Evolutionary conservation across 2,888 invertebrate genomes (phyloP), one percentile per base, ranked within the genome.

Genomic region (Brassicogethes aeneus): DNA sequence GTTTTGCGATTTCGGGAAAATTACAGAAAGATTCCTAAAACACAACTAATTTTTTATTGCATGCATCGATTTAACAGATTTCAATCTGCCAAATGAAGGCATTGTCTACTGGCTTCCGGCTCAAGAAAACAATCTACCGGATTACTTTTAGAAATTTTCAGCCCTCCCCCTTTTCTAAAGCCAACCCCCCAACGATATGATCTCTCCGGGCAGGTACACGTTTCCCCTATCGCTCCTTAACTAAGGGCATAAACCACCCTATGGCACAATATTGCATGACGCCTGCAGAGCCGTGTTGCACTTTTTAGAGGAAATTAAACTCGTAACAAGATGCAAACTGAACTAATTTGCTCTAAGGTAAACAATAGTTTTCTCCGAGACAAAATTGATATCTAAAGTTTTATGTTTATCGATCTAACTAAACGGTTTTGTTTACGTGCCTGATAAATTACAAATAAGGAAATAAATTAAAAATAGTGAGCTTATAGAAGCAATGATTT

Each of bases 321-420:
- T 10, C 23, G 23, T 23, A 7, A n/a, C n/a, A n/a, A n/a, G n/a
- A n/a, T 10, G 23, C 10, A 10, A 5, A 23, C 5, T 10, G 23
- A 23, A 23, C 23, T 23, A 23, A 10, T 23, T 23, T 23, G 10
- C 5, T 23, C 10, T 7, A 10, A 23, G 5, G 23, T 10, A 10
- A 23, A 23, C 23, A 23, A 23, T 23, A 23, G 23, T 23, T 23
- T 23, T 23, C 23, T n/a, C n/a, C n/a, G n/a, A n/a, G n/a, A n/a
- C n/a, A n/a, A n/a, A n/a, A n/a, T n/a, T n/a, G n/a, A n/a, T n/a
- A n/a, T n/a, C n/a, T n/a, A n/a, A n/a, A n/a, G n/a, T n/a, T n/a
- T n/a, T n/a, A n/a, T n/a, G n/a, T n/a, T n/a, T n/a, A n/a, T n/a
- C n/a, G n/a, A n/a, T n/a, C n/a, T n/a, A n/a, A n/a, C n/a, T n/a